Conservation (phyloP, 2,797 vertebrate genomes). For the Luscinia megarhynchos region DNA sequence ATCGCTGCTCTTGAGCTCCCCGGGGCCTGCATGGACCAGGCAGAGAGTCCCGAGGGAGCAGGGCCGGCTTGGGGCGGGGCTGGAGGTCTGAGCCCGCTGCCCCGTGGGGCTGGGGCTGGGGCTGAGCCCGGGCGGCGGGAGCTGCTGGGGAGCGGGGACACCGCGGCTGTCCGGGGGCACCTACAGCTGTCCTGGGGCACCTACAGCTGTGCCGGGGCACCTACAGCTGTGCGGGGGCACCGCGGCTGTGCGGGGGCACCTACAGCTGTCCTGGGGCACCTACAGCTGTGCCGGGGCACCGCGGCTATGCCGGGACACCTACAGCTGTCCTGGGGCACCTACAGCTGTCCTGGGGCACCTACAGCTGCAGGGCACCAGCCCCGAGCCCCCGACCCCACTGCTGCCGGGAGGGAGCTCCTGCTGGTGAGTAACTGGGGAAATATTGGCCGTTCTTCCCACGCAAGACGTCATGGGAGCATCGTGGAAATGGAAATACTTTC, state of each 20-base stretch:
- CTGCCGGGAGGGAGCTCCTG: not conserved
- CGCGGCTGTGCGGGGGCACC: too few relatives aligned
- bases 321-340: too few relatives aligned
- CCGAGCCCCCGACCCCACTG: not conserved
- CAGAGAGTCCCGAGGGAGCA: not conserved
- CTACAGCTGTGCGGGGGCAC: not conserved
- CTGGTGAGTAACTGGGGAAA: not conserved
- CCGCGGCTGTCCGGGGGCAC: too few relatives aligned
- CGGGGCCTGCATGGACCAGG: not conserved
- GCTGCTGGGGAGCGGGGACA: too few relatives aligned
- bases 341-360: not conserved
- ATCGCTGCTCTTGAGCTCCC: not conserved
- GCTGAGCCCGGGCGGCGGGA: not conserved
- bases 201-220: not conserved
- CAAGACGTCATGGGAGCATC: not conserved
- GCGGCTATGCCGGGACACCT: too few relatives aligned
- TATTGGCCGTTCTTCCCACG: not conserved
- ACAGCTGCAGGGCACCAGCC: accelerated
- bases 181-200: too few relatives aligned
- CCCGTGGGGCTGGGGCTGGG: too few relatives aligned
- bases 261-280: not conserved
- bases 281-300: not conserved
- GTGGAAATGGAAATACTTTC: not conserved
- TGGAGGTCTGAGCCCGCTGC: not conserved
- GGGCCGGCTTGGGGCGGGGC: not conserved